phyloP scores from a whole-genome alignment of 2,888 invertebrate species.

The Dasysyrphus albostriatus region DNA sequence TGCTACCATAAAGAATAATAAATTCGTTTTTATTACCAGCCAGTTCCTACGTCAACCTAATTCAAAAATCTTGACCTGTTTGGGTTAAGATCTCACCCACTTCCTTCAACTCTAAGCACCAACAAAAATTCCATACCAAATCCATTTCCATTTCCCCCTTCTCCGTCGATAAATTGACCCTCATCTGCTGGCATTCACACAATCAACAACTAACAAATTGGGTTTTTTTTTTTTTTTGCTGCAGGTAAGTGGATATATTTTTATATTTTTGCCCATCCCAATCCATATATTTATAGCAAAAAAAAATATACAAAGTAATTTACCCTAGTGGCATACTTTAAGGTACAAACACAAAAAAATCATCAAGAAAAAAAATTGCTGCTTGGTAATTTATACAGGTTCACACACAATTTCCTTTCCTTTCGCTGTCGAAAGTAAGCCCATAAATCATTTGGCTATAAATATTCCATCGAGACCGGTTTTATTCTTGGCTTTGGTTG shows the following conservation, averaged over 20 bases:
- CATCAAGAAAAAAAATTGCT: constrained; percentile 20
- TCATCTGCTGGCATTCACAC: constrained; percentile 39
- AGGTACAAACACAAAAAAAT: neutral
- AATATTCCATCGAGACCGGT: constrained; percentile 48
- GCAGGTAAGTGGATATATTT: constrained; percentile 58
- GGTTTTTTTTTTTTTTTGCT: constrained; percentile 6
- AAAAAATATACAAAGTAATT: constrained; percentile 46
- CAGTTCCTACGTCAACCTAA: constrained; percentile 17
- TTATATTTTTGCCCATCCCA: constrained; percentile 17
- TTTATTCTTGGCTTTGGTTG: constrained; percentile 24
- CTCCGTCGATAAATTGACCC: constrained; percentile 13
- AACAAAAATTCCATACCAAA: neutral
- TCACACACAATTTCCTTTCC: constrained; percentile 56
- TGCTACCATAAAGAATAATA: constrained; percentile 14
- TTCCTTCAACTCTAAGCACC: neutral
- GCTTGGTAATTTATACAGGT: constrained; percentile 51
- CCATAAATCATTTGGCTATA: constrained; percentile 70
- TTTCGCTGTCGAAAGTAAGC: constrained; percentile 40
- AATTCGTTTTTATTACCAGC: constrained; percentile 42
- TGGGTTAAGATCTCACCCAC: constrained; percentile 19
- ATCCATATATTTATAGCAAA: constrained; percentile 36
- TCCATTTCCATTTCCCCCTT: constrained; percentile 6
- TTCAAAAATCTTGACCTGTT: constrained; percentile 50
- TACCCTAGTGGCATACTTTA: constrained; percentile 45
- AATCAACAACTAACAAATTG: constrained; percentile 58